Conservation (phyloP, 2,113 vertebrate species). For the Menidia beryllina region DNA sequence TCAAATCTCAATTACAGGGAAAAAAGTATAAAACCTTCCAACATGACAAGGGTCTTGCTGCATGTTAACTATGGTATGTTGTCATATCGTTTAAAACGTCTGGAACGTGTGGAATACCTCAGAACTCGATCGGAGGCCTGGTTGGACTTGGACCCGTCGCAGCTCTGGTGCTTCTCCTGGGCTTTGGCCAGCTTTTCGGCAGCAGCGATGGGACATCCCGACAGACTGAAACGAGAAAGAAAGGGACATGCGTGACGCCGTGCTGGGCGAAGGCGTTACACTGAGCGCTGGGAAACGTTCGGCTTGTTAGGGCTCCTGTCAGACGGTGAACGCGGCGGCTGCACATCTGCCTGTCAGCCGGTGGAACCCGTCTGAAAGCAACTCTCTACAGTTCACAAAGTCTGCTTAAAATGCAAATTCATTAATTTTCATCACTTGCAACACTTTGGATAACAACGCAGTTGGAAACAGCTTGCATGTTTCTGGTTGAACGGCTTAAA, state of each 20-base stretch:
- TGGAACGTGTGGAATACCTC: slow-evolving; percentile 83
- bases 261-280: slow-evolving; percentile 22
- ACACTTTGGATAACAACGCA: slow-evolving; percentile 37
- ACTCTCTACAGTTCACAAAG: slow-evolving; percentile 18
- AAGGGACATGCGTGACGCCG: neutral
- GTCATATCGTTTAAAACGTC: neutral
- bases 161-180: slow-evolving; percentile 97
- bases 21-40: slow-evolving; percentile 16
- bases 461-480: slow-evolving; percentile 57
- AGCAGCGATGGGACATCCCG: slow-evolving; percentile 97
- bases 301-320: slow-evolving; percentile 34
- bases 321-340: slow-evolving; percentile 24
- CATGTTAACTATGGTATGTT: slow-evolving; percentile 10
- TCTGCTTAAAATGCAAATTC: slow-evolving; percentile 35
- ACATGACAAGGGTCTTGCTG: slow-evolving; percentile 20
- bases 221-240: slow-evolving; percentile 90
- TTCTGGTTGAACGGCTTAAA: slow-evolving; percentile 51
- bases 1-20: slow-evolving; percentile 31
- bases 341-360: slow-evolving; percentile 47
- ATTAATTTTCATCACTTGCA: slow-evolving; percentile 48
- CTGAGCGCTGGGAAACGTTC: neutral
- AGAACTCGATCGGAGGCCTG: slow-evolving; percentile 96
- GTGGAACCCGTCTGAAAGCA: slow-evolving; percentile 7
- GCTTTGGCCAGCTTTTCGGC: slow-evolving; percentile 98
- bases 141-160: slow-evolving; percentile 93